Conservation (phyloP, 2,113 vertebrate species). For the Gallinago media region DNA sequence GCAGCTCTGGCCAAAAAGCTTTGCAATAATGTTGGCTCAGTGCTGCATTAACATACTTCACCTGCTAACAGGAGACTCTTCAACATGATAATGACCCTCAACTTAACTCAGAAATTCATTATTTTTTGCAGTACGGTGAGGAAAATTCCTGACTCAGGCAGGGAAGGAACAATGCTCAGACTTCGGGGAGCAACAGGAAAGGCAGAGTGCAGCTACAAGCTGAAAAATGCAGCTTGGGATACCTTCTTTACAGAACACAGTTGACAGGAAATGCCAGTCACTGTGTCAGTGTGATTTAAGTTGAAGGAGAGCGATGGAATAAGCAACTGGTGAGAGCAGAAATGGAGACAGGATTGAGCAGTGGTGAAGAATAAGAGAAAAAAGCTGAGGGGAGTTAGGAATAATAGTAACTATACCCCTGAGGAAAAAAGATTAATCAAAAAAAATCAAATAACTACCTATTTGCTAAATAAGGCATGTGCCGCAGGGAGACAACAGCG, state of each 20-base stretch:
- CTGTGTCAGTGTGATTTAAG: not conserved
- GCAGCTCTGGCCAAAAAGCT: not conserved
- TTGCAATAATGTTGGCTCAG: not conserved
- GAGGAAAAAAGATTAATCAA: not conserved
- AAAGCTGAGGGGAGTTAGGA: not conserved
- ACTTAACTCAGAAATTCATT: not conserved
- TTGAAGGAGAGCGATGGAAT: not conserved
- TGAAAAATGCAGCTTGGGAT: not conserved
- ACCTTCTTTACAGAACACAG: not conserved
- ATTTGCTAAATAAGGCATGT: not conserved
- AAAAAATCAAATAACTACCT: not conserved
- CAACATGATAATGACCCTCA: not conserved
- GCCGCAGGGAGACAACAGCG: not conserved
- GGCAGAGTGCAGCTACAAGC: not conserved
- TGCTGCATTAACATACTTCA: not conserved
- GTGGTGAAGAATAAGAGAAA: not conserved
- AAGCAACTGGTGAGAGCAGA: not conserved
- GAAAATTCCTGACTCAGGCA: not conserved
- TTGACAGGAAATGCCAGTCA: not conserved
- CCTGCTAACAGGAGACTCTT: not conserved
- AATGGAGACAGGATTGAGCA: not conserved
- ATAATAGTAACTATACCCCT: accelerated
- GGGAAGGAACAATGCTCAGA: not conserved
- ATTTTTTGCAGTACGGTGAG: not conserved
- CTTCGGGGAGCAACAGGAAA: not conserved